Evolutionary conservation across 2,113 vertebrate species (phyloP), one percentile per base, ranked within the genome.

Genomic region (Pluvianellus socialis): DNA sequence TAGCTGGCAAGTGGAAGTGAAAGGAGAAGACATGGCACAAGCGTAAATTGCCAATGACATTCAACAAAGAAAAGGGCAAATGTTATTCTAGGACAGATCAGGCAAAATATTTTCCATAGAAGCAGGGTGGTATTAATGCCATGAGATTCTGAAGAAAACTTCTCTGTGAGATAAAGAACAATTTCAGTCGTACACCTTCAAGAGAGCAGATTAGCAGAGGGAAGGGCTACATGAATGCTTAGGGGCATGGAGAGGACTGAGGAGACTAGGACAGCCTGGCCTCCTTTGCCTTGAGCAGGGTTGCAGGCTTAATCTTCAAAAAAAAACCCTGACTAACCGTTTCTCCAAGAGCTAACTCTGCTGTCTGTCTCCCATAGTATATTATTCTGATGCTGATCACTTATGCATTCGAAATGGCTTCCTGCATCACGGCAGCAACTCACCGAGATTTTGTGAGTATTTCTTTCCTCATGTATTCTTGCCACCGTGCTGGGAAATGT

Each of bases 351-450:
- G 9, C 20, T 85, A 82, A 97, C 52, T 84, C n/a, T 94, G 21
- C 4, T 94, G 42, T 94, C 79, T 58, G 55, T 96, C 61, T 65
- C 74, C 87, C 95, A 53, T 68, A 99, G 98, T 99, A 99, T 85
- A 97, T 98, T 79, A 97, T 98, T 93, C 90, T 99, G 95, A 98
- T 98, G 98, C 96, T 98, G 72, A 97, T 98, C 65, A 98, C 98
- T 10, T 99, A 97, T 9, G 97, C 96, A 27, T 99, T 99, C 96
- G 98, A 99, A 98, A 98, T 98, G 91, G 98, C 98, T 28, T 99
- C 98, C 62, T 98, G 98, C 67, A 98, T 99, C 94, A 98, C 98
- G 1, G 98, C 98, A 84, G 98, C 96, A 0, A 98, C 98, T 26
- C 98, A 98, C 6, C 80, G 89, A 90, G 98, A 98, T 81, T 98